Evolutionary conservation across 1,140 invertebrate species (phyloP), one percentile per base, ranked within the genome.

Genomic region (Cephus cinctus): DNA sequence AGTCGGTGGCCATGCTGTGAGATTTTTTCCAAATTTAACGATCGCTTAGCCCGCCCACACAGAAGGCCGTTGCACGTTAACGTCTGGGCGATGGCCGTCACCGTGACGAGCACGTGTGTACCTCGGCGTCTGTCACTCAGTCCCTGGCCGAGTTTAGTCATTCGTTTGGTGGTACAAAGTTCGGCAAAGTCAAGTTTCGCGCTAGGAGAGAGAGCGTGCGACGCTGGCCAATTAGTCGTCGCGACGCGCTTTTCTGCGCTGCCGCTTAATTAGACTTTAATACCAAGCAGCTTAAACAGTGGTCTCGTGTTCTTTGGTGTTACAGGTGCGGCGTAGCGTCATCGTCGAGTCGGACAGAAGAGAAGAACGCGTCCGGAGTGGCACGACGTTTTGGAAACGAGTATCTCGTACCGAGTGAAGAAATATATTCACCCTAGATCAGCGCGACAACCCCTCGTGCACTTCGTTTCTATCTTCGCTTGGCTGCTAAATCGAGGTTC

Each of bases 281-380:
- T 27, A n/a, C 25, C 6, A 27, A 27, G 25, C n/a, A n/a, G n/a
- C n/a, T n/a, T n/a, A n/a, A n/a, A n/a, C n/a, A n/a, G n/a, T n/a
- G n/a, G n/a, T n/a, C n/a, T n/a, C n/a, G n/a, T n/a, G n/a, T n/a
- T n/a, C n/a, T n/a, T n/a, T n/a, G 14, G 6, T 69, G 57, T 76
- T 74, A 2, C 70, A 77, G 75, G 75, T 77, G 72, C 71, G 72
- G 72, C 71, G 61, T 72, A 74, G 63, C 63, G 67, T 74, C 68
- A 62, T 69, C 71, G 67, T 65, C 64, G 63, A 68, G 63, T 67
- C 71, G 73, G 69, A 71, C 63, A 67, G 66, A 71, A 69, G 65
- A 69, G 60, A 65, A 47, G 56, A 65, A 63, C 61, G 57, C 58
- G 55, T 70, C 60, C 63, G 61, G 65, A 67, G 65, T 59, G 61